phyloP scores from a whole-genome alignment of 2,888 invertebrate species.

The Hedychridium roseum region DNA sequence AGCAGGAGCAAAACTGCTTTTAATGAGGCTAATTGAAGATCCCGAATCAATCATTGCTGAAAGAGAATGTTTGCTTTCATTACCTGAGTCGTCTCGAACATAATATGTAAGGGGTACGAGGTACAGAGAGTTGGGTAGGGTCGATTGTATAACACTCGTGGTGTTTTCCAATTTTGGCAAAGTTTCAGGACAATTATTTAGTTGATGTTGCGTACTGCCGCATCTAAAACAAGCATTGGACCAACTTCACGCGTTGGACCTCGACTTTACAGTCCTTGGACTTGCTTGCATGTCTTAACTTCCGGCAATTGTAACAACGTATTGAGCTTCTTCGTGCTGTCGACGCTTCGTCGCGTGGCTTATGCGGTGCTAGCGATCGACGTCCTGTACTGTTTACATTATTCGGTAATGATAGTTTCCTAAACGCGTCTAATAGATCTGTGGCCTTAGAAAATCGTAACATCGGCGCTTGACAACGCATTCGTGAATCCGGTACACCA shows the following conservation, averaged over 20 bases:
- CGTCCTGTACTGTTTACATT: not conserved
- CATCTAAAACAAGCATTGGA: not conserved
- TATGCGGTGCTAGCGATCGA: not conserved
- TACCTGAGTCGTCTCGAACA: not conserved
- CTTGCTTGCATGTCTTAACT: not conserved
- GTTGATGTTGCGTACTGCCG: not conserved
- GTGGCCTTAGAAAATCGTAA: conserved; percentile 7
- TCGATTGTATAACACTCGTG: not conserved
- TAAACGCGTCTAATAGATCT: conserved; percentile 7
- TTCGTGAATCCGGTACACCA: conserved; percentile 16
- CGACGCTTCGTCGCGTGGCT: not conserved
- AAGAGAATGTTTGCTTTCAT: conserved; percentile 4
- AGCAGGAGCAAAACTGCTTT: conserved; percentile 1
- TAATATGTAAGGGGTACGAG: conserved; percentile 3
- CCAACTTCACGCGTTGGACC: not conserved
- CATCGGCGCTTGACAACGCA: conserved; percentile 22
- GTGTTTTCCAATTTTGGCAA: not conserved
- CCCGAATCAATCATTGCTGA: conserved; percentile 16
- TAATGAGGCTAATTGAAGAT: conserved; percentile 18
- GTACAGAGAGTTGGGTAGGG: conserved; percentile 4
- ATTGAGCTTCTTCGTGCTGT: not conserved
- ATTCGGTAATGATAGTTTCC: conserved; percentile 7
- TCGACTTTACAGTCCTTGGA: not conserved
- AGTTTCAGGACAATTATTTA: not conserved
- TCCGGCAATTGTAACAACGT: not conserved